Evolutionary conservation across 2,113 vertebrate species (phyloP), one percentile per base, ranked within the genome.

Genomic region (Poeciliopsis turrubarensis): DNA sequence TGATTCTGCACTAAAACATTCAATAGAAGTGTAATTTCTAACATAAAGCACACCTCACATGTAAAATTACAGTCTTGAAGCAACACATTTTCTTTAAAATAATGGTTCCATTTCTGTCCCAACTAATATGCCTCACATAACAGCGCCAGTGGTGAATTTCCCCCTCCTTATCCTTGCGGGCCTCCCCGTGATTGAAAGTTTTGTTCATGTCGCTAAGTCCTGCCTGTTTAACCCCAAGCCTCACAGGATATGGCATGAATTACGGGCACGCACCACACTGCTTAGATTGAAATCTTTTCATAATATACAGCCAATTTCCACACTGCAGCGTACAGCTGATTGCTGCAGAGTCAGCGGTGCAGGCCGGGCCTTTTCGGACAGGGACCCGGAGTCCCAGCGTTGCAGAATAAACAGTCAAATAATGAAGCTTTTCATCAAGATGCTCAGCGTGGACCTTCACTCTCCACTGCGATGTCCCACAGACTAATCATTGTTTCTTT

Each of bases 231-330:
- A 89, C 85, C 79, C 47, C 14, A 25, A 78, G 86, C 86, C 57
- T 86, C 60, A 34, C 82, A 90, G 82, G 76, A 89, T 80, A 79
- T 80, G 83, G 84, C 77, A 85, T 82, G 83, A 85, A 90, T 82
- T 80, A 89, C 73, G 61, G 65, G 75, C 60, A 80, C 78, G 73
- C 85, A 81, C 73, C 47, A 11, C 67, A 74, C 68, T 74, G 75
- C 78, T 86, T 73, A 84, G 81, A 90, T 92, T 82, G 54, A 85
- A 87, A 89, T 88, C 84, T 90, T 89, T 68, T 86, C 63, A 89
- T 85, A 87, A 90, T 87, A 89, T 82, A 86, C 86, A 82, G 72
- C 63, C 73, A 69, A 85, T 82, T 90, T 90, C 83, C 81, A 86
- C 37, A 72, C 37, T 60, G 69, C 77, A 87, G 70, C 68, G 41